Percentiles rank a stretch among this genome's conserved stretches.
Evolutionary conservation across 2,113 vertebrate genomes (phyloP).

Genomic region (Pandion haliaetus): DNA sequence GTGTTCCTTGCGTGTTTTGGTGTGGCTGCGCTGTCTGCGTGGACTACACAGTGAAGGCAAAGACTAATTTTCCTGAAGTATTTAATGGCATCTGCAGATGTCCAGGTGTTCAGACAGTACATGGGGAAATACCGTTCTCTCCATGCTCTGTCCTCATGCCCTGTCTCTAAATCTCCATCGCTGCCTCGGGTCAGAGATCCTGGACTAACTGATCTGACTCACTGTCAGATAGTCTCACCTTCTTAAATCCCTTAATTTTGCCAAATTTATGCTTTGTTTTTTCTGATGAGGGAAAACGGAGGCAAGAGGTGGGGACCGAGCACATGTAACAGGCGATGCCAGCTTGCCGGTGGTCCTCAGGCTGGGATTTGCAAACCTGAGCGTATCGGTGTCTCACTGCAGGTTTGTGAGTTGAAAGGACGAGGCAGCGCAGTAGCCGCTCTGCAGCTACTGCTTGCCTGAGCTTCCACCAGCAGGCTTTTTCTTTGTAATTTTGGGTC

Average conservation of each 20-base stretch:
- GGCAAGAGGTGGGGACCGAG: background rate
- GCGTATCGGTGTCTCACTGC: accelerated
- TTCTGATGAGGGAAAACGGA: accelerated
- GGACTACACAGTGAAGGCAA: background rate
- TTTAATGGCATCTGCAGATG: background rate
- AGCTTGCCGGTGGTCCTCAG: accelerated
- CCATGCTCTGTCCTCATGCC: background rate
- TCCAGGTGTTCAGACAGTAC: background rate
- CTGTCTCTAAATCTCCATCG: background rate
- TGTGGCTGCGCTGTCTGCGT: background rate
- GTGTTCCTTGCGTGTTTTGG: background rate
- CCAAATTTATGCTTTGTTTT: background rate
- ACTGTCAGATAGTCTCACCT: background rate
- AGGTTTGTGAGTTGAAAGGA: accelerated
- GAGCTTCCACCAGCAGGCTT: background rate
- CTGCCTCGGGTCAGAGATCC: background rate
- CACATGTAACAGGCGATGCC: accelerated
- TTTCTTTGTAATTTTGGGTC: background rate
- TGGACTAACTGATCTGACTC: background rate
- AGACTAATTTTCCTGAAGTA: background rate
- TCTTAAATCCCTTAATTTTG: background rate
- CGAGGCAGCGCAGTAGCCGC: accelerated
- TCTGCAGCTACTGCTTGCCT: background rate
- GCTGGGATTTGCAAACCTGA: background rate
- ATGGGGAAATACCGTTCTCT: background rate